A percentile compares a stretch with the other conserved stretches of the same genome.
Conservation (phyloP, 1,140 invertebrate genomes). For the Drosophila paulistorum region DNA sequence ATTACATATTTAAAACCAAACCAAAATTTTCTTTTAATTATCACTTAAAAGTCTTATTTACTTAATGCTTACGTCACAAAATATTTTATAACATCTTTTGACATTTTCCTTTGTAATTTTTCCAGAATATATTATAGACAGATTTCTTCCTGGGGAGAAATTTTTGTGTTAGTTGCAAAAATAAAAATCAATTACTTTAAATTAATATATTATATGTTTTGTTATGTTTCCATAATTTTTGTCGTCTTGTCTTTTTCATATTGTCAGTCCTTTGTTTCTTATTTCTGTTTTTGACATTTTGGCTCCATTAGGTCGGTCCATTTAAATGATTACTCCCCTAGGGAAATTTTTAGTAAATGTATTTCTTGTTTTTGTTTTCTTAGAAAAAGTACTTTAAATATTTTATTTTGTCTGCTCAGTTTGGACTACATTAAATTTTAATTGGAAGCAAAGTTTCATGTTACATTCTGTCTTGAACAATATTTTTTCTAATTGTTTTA, state of each 20-base stretch:
- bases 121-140: too few relatives aligned
- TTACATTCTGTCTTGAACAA: constrained; percentile 34
- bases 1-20: too few relatives aligned
- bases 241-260: not conserved
- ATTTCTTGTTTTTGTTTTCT: constrained; percentile 1
- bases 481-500: constrained; percentile 51
- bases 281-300: not conserved
- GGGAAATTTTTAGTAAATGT: constrained; percentile 8
- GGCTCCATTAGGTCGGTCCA: constrained; percentile 10
- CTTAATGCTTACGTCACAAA: too few relatives aligned
- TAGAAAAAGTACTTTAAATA: constrained; percentile 18
- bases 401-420: constrained; percentile 14
- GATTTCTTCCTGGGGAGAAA: too few relatives aligned
- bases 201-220: not conserved
- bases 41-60: too few relatives aligned
- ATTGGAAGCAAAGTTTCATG: constrained; percentile 38
- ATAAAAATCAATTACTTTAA: not conserved
- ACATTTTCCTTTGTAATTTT: too few relatives aligned
- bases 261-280: not conserved
- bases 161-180: not conserved
- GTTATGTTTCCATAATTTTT: not conserved
- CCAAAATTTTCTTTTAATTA: too few relatives aligned
- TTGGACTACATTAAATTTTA: constrained; percentile 12
- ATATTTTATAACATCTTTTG: too few relatives aligned
- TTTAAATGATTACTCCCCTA: constrained; percentile 10